These are phyloP conservation scores for Ceryle rudis DNA, from an alignment of 2,797 vertebrate species.

Conservation along the genomic window DNA sequence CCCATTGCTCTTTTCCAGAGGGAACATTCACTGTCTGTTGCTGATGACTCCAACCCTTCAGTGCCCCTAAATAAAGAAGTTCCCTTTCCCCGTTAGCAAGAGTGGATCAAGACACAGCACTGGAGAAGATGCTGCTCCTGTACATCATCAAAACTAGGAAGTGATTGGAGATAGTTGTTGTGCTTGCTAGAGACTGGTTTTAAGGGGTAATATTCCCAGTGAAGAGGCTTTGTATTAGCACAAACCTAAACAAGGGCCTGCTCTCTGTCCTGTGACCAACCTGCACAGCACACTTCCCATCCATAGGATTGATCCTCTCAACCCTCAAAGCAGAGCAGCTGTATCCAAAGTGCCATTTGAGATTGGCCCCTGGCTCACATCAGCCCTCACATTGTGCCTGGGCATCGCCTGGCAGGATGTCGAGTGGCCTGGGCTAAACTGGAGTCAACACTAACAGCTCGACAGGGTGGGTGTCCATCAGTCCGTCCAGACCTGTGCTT, in stretches of 20 bases:
- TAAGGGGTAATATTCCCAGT: neutral
- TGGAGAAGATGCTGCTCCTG: neutral
- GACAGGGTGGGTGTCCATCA: no score
- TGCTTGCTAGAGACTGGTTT: neutral
- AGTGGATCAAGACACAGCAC: neutral
- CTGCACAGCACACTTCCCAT: neutral
- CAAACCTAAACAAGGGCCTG: neutral
- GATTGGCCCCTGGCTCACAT: neutral
- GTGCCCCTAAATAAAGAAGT: neutral
- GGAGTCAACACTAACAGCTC: rapidly evolving
- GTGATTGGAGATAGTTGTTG: neutral
- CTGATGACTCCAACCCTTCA: neutral
- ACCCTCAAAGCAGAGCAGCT: neutral
- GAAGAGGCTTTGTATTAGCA: neutral
- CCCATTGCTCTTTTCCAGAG: neutral
- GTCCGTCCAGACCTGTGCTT: neutral
- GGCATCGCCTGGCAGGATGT: neutral
- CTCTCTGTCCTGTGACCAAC: neutral
- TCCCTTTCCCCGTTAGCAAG: neutral
- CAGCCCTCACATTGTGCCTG: neutral
- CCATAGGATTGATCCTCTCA: neutral
- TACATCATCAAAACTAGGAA: neutral
- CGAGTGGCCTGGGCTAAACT: neutral
- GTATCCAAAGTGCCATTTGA: neutral
- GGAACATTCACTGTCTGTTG: neutral